A percentile compares a stretch with the other conserved stretches of the same genome.
Conservation (phyloP, 2,113 vertebrate genomes). For the Columba livia region DNA sequence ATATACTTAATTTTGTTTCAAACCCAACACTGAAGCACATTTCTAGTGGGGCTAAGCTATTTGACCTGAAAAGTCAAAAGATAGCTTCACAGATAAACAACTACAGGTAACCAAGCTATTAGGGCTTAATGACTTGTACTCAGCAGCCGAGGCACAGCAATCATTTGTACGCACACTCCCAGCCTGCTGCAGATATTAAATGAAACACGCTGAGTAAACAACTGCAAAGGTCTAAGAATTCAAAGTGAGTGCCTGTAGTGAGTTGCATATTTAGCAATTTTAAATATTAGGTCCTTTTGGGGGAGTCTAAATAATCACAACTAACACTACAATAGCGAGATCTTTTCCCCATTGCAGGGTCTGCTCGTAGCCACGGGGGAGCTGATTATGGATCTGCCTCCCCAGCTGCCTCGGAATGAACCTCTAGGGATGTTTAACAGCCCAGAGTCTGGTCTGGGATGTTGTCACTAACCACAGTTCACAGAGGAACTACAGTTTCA, state of each 20-base stretch:
- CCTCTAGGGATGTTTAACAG: rapidly evolving
- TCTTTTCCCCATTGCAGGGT: not conserved
- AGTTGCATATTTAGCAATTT: not conserved
- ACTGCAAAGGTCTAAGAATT: not conserved
- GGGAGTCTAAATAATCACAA: not conserved
- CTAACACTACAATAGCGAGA: not conserved
- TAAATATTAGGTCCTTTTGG: not conserved
- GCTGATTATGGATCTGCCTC: not conserved
- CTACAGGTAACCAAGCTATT: not conserved
- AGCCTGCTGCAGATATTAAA: not conserved
- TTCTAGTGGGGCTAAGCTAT: not conserved
- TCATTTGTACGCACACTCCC: not conserved
- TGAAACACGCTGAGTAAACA: not conserved
- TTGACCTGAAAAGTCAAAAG: not conserved
- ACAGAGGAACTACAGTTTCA: not conserved
- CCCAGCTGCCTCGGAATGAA: not conserved
- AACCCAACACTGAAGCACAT: not conserved
- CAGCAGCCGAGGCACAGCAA: not conserved
- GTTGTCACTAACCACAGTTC: not conserved
- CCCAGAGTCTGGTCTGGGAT: not conserved
- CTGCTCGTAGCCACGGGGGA: not conserved
- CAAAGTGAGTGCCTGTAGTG: not conserved
- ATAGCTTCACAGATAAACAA: not conserved
- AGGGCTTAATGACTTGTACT: not conserved
- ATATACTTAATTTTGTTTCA: not conserved